These are phyloP conservation scores for Labia minor DNA, from an alignment of 2,888 invertebrate genomes.

Conservation along the genomic window DNA sequence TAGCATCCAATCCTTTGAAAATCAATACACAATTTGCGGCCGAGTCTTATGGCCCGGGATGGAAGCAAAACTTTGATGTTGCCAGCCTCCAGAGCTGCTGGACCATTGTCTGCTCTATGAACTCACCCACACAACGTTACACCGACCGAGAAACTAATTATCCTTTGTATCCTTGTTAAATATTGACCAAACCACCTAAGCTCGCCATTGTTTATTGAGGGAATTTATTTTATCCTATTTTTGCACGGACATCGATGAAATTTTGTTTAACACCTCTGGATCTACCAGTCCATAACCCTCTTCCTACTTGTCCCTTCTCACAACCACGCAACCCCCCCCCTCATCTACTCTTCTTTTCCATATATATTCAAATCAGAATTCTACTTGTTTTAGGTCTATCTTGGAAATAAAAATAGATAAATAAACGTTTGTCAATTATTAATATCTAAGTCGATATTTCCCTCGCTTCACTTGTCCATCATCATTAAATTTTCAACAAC, in stretches of 20 bases:
- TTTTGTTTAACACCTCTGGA: neutral
- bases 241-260: neutral
- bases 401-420: neutral
- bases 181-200: constrained; percentile 13
- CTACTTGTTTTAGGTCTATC: neutral
- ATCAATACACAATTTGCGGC: constrained; percentile 8
- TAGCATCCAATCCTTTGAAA: neutral
- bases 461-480: neutral
- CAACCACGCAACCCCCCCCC: too few relatives aligned
- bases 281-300: neutral
- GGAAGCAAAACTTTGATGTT: constrained; percentile 7
- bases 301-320: too few relatives aligned
- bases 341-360: neutral
- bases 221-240: neutral
- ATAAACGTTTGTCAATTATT: neutral
- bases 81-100: neutral
- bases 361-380: neutral
- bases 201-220: neutral
- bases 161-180: constrained; percentile 13
- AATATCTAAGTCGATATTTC: neutral
- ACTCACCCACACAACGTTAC: neutral
- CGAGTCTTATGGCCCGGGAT: neutral
- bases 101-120: neutral
- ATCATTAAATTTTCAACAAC: constrained; percentile 2
- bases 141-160: neutral